Evolutionary conservation across 2,888 invertebrate species (phyloP).

Genomic region (Drosophila mulleri): DNA sequence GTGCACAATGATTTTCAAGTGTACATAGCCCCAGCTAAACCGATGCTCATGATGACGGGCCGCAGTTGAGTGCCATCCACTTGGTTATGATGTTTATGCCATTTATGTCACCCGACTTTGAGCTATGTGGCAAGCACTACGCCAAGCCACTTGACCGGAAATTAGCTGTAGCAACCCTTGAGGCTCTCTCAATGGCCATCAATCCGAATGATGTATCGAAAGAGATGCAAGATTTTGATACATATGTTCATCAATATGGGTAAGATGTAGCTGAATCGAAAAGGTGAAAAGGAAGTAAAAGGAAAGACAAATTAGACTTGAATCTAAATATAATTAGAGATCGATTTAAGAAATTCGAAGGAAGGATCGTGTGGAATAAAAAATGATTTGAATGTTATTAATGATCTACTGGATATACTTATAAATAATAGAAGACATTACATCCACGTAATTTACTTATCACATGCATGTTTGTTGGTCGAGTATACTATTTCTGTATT

Average conservation of each 20-base stretch:
- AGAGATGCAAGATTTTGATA: neutral
- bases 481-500: neutral
- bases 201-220: constrained; percentile 3
- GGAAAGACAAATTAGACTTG: neutral
- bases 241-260: neutral
- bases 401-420: too few relatives aligned
- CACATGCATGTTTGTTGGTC: neutral
- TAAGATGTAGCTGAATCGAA: neutral
- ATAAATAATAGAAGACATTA: neutral
- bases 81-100: constrained; percentile 29
- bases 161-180: constrained; percentile 29
- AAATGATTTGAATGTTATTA: neutral
- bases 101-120: constrained; percentile 31
- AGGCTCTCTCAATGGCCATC: constrained; percentile 6
- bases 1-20: constrained; percentile 77
- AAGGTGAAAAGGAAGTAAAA: neutral
- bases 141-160: constrained; percentile 46
- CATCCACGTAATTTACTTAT: neutral
- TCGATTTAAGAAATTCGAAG: neutral
- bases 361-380: neutral
- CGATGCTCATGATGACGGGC: constrained; percentile 41
- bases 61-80: constrained; percentile 19
- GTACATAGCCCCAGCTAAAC: constrained; percentile 30
- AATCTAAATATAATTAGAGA: neutral
- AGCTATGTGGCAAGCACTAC: constrained; percentile 13